These are phyloP conservation scores for Carassius gibelio DNA, from an alignment of 2,113 vertebrate species.

Conservation along the genomic window DNA sequence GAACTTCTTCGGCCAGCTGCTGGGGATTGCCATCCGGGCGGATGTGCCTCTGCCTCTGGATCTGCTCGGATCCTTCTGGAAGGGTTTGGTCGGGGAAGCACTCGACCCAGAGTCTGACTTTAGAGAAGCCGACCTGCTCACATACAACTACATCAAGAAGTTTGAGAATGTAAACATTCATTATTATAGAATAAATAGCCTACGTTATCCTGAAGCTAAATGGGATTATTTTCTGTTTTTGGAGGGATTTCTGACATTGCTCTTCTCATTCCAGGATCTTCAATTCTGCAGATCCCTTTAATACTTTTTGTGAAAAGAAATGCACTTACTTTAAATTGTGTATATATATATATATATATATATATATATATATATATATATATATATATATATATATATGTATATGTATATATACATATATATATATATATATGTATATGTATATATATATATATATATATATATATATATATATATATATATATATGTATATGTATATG, in stretches of 20 bases:
- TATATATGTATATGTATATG: too few species aligned
- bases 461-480: too few species aligned
- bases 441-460: too few species aligned
- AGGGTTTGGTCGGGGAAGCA: slow-evolving; percentile 87
- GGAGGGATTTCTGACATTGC: background rate
- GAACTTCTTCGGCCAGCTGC: slow-evolving; percentile 93
- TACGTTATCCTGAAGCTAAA: background rate
- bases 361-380: too few species aligned
- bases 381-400: too few species aligned
- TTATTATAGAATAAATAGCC: background rate
- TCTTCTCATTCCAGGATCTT: background rate
- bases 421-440: too few species aligned
- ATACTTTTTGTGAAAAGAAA: background rate
- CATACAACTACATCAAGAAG: slow-evolving; percentile 93
- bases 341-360: too few species aligned
- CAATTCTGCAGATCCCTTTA: background rate
- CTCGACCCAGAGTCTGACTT: slow-evolving; percentile 88
- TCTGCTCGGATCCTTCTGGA: slow-evolving; percentile 94
- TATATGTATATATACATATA: too few species aligned
- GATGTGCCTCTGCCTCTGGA: slow-evolving; percentile 95
- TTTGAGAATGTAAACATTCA: slow-evolving; percentile 85
- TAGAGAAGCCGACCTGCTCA: slow-evolving; percentile 92
- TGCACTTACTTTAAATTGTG: background rate
- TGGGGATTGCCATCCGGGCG: slow-evolving; percentile 93
- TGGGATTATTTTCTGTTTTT: background rate